Conservation (phyloP, 2,888 invertebrate species). For the Dexiosoma caninum region DNA sequence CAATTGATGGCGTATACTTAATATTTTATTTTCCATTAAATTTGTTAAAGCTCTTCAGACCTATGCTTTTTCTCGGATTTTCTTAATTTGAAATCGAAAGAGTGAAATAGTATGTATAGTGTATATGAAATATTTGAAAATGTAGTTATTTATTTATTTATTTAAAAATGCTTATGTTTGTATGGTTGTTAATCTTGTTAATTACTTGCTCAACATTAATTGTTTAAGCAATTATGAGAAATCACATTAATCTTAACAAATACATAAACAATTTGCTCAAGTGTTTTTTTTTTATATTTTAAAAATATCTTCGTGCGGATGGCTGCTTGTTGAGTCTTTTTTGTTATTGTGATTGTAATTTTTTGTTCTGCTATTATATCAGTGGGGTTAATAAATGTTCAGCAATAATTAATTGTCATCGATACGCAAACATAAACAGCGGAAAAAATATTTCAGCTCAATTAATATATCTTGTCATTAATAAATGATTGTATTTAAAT, state of each 20-base stretch:
- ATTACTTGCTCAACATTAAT: neutral
- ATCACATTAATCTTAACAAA: neutral
- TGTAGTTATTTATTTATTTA: too few relatives aligned
- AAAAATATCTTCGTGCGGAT: neutral
- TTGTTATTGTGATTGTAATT: neutral
- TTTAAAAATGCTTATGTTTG: too few relatives aligned
- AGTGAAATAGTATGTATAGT: too few relatives aligned
- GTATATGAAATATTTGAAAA: too few relatives aligned
- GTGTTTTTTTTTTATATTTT: slow-evolving; percentile 15
- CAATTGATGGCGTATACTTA: too few relatives aligned
- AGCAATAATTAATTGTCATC: slow-evolving; percentile 54
- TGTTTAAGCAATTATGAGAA: slow-evolving; percentile 3
- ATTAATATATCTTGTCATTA: slow-evolving; percentile 60
- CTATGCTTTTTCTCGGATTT: too few relatives aligned
- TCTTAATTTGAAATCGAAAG: too few relatives aligned
- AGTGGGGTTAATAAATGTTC: slow-evolving; percentile 28
- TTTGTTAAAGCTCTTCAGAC: too few relatives aligned
- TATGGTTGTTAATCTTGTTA: neutral
- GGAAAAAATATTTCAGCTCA: slow-evolving; percentile 49
- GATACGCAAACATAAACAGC: slow-evolving; percentile 27
- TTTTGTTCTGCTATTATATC: slow-evolving; percentile 21
- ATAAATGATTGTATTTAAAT: slow-evolving; percentile 61
- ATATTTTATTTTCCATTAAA: too few relatives aligned
- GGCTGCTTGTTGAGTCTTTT: neutral
- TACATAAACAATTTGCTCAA: neutral